Evolutionary conservation across 2,888 invertebrate species (phyloP).

Genomic region (Cremastinae sp.): DNA sequence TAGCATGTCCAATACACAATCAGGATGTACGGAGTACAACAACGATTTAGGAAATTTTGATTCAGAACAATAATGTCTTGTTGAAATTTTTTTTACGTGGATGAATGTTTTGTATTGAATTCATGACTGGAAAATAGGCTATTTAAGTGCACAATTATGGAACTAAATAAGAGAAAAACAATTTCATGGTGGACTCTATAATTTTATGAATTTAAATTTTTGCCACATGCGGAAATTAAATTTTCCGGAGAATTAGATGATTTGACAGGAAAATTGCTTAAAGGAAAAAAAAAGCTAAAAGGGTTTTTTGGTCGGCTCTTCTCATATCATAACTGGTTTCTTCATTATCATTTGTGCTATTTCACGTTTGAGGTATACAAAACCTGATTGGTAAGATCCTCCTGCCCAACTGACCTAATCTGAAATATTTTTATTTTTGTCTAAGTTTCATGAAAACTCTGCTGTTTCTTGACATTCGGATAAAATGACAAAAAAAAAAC

Average conservation of each 20-base stretch:
- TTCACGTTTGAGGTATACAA: slow-evolving; percentile 40
- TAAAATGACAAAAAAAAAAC: slow-evolving; percentile 3
- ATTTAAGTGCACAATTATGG: no score
- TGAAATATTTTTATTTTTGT: slow-evolving; percentile 23
- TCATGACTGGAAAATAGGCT: no score
- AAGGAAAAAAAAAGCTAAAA: background rate
- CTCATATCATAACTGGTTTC: slow-evolving; percentile 41
- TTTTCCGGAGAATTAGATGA: no score
- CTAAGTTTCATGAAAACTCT: background rate
- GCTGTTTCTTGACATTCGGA: slow-evolving; percentile 12
- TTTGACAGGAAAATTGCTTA: no score
- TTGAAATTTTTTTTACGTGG: no score
- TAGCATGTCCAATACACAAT: background rate
- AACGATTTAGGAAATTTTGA: no score
- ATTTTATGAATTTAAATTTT: no score
- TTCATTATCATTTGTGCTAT: slow-evolving; percentile 40
- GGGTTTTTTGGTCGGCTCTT: background rate
- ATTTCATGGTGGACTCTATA: no score
- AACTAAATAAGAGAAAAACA: no score
- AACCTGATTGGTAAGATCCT: slow-evolving; percentile 20
- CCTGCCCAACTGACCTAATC: slow-evolving; percentile 44
- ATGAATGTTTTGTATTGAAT: no score
- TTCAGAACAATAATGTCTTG: no score
- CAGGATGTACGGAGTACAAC: background rate
- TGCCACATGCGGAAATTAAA: no score